Conservation (phyloP, 2,797 vertebrate genomes). For the Coregonus ussuriensis region DNA sequence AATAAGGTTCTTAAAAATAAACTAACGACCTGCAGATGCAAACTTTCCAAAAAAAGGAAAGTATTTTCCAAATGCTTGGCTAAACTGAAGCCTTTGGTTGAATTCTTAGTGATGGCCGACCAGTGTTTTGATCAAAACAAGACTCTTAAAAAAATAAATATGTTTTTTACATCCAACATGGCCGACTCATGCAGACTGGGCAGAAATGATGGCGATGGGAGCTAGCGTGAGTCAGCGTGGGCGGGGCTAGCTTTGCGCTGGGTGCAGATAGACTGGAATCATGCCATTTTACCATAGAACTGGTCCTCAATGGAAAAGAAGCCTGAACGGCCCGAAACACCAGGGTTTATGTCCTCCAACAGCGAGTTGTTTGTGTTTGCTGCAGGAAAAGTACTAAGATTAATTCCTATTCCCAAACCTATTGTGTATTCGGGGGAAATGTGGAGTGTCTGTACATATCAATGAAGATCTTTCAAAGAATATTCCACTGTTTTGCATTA, state of each 20-base stretch:
- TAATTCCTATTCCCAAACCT: constrained; percentile 26
- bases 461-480: not conserved
- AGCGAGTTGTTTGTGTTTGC: constrained; percentile 55
- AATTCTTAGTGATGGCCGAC: constrained; percentile 26
- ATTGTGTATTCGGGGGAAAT: not conserved
- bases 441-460: not conserved
- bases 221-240: constrained; percentile 23
- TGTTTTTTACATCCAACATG: not conserved
- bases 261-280: constrained; percentile 30
- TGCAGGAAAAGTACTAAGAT: constrained; percentile 32
- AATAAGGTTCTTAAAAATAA: constrained; percentile 48
- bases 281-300: constrained; percentile 56
- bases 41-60: constrained; percentile 44
- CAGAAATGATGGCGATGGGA: constrained; percentile 11
- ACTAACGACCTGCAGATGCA: constrained; percentile 38
- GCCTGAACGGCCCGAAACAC: constrained; percentile 27
- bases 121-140: constrained; percentile 26
- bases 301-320: constrained; percentile 35
- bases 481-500: constrained; percentile 42
- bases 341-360: constrained; percentile 46
- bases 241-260: constrained; percentile 7
- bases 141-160: not conserved
- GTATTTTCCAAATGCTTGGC: constrained; percentile 50
- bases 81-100: constrained; percentile 28
- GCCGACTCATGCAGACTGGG: constrained; percentile 48